Conservation (phyloP, 2,113 vertebrate species). For the Eleginops maclovinus region DNA sequence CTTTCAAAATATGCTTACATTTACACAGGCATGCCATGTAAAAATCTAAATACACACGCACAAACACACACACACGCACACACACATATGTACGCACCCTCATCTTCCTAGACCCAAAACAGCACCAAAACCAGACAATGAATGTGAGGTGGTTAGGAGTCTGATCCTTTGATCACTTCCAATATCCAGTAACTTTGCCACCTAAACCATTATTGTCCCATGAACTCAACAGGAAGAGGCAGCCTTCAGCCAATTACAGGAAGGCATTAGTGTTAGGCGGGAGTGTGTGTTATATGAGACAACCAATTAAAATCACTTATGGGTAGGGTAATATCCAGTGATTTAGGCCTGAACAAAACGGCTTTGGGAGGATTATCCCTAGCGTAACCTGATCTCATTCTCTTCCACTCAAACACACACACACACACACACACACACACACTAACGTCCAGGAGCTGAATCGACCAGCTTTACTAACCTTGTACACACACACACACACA, state of each 20-base stretch:
- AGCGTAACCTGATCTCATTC: constrained; percentile 82
- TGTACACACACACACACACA: constrained; percentile 17
- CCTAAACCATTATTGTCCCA: constrained; percentile 81
- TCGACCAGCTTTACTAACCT: constrained; percentile 54
- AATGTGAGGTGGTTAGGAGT: constrained; percentile 55
- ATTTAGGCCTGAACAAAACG: constrained; percentile 83
- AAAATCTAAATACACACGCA: background rate
- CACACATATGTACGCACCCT: background rate
- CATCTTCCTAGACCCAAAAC: constrained; percentile 44
- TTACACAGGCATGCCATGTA: background rate
- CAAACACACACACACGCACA: background rate
- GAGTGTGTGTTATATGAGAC: constrained; percentile 80
- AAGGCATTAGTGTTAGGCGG: constrained; percentile 76
- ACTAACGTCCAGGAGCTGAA: constrained; percentile 48
- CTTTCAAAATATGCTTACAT: constrained; percentile 21
- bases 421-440: constrained; percentile 28
- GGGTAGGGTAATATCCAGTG: constrained; percentile 80
- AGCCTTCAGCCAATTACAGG: constrained; percentile 75
- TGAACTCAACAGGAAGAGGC: constrained; percentile 75
- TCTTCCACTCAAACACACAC: constrained; percentile 67
- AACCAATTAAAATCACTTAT: constrained; percentile 88
- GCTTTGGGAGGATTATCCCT: constrained; percentile 83
- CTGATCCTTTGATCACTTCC: constrained; percentile 75
- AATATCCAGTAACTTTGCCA: constrained; percentile 82
- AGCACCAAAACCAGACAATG: constrained; percentile 70